phyloP scores from a whole-genome alignment of 2,113 vertebrate genomes.

The Emydura subglobosa region DNA sequence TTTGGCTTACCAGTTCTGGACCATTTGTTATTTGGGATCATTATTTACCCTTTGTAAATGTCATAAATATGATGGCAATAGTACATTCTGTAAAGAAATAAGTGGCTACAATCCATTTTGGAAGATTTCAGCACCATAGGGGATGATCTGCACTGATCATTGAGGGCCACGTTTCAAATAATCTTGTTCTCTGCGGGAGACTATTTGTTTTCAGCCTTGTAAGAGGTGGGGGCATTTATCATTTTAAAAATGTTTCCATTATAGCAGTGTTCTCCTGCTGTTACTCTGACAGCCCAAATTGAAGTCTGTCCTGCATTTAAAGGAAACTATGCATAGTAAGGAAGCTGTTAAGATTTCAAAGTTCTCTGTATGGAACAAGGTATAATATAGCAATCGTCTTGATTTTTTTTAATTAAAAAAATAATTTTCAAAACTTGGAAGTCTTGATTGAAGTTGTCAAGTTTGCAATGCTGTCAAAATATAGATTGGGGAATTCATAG shows the following conservation, averaged over 20 bases:
- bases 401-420: slow-evolving; percentile 13
- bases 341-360: neutral
- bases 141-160: slow-evolving; percentile 44
- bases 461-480: neutral
- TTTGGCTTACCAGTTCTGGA: neutral
- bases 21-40: slow-evolving; percentile 22
- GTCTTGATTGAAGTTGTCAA: neutral
- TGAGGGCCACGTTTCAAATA: slow-evolving; percentile 45
- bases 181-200: slow-evolving; percentile 56
- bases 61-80: neutral
- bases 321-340: slow-evolving; percentile 41
- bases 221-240: slow-evolving; percentile 47
- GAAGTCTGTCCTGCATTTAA: slow-evolving; percentile 35
- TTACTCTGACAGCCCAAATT: slow-evolving; percentile 26
- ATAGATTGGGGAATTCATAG: neutral
- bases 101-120: slow-evolving; percentile 37
- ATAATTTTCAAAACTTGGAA: slow-evolving; percentile 12
- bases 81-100: slow-evolving; percentile 24
- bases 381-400: neutral
- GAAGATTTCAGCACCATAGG: slow-evolving; percentile 25
- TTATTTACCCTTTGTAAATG: neutral
- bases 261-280: slow-evolving; percentile 21
- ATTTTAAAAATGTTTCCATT: slow-evolving; percentile 64
- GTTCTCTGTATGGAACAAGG: neutral
- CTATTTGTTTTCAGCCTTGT: slow-evolving; percentile 61